Conservation (phyloP, 2,888 invertebrate genomes). For the Tortrix viridana region DNA sequence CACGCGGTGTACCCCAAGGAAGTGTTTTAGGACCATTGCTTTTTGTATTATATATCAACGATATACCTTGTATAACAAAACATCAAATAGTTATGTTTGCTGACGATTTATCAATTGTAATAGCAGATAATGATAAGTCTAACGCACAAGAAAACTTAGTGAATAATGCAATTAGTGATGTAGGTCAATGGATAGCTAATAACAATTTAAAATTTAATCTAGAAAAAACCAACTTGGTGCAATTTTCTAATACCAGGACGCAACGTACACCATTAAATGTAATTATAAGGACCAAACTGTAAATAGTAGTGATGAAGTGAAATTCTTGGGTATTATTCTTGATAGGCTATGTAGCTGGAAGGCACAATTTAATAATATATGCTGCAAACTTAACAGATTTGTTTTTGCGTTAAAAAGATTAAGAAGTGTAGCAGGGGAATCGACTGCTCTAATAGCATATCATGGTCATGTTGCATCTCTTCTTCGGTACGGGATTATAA, state of each 20-base stretch:
- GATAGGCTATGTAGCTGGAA: neutral
- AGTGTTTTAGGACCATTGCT: conserved; percentile 1
- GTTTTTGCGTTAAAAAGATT: neutral
- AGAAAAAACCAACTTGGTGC: neutral
- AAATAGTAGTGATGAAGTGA: neutral
- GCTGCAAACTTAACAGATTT: neutral
- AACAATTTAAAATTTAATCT: too few species aligned
- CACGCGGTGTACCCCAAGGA: conserved; percentile 7
- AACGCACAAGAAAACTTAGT: neutral
- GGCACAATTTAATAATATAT: neutral
- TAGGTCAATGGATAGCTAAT: neutral
- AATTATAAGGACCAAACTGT: neutral
- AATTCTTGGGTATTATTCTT: neutral
- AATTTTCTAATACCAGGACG: neutral
- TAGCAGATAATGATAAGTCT: neutral
- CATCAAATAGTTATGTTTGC: neutral
- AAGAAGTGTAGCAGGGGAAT: neutral
- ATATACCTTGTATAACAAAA: neutral
- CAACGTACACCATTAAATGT: neutral
- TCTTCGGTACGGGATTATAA: conserved; percentile 8
- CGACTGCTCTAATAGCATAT: conserved; percentile 8
- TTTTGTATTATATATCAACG: neutral
- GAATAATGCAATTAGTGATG: neutral
- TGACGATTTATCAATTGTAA: neutral
- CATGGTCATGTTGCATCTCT: conserved; percentile 16